Base-by-base conservation (phyloP, 1,140 invertebrate species). In the Heliconius melpomene region DNA sequence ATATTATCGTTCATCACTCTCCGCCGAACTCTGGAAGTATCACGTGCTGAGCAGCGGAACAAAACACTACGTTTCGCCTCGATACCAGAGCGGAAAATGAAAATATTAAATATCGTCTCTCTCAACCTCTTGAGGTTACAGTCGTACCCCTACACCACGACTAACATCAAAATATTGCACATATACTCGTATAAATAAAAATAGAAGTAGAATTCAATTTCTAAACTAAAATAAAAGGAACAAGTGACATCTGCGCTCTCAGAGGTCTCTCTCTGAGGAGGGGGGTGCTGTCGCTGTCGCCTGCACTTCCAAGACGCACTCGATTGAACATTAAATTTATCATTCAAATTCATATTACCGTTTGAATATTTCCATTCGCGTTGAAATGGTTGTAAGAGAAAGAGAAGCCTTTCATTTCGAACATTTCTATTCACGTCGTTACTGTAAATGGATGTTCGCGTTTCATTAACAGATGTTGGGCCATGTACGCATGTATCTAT, bases 251-350 rank as follows among this genome's bases (percentile, higher is more conserved):
- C 60, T 29, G 9, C 60, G 60, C 60, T 60, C 54, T 26, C 60
- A 26, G 26, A 11, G 60, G 26, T 46, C 40, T 46, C 40, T 5
- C 13, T 46, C 40, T 46, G 11, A 29, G 60, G n/a, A 5, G 11
- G 9, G 3, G 8, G 6, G 54, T 23, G 26, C 13, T 16, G 26
- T 5, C 60, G 60, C 60, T 29, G 60, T 66, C 60, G 60, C 23
- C 26, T 66, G 60, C 60, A 66, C 26, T 66, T 66, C 60, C 60
- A 16, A 66, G 60, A 26, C 60, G 57, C 11, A 26, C 11, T 66
- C 60, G 60, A 66, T 66, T 66, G 23, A 26, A 66, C 60, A 66
- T 66, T 66, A 29, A 66, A 66, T 66, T 66, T 66, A 66, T 66
- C 60, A 66, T 66, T 66, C 26, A 66, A 66, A 66, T 66, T 66